Evolutionary conservation across 1,140 invertebrate genomes (phyloP).

Genomic region (Manduca sexta): DNA sequence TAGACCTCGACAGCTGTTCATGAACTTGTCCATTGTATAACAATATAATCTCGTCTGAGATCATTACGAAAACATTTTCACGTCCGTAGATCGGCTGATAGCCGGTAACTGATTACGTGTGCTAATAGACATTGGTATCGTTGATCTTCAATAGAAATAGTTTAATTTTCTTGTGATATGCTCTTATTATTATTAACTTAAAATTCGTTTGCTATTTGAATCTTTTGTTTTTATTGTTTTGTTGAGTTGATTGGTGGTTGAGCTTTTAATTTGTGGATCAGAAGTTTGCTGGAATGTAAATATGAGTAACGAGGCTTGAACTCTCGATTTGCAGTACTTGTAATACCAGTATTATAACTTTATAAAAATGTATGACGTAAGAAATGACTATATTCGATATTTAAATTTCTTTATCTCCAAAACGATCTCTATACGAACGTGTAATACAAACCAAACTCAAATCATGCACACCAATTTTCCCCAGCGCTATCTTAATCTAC

Average conservation of each 20-base stretch:
- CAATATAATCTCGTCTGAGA: slow-evolving; percentile 26
- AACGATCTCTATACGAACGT: slow-evolving; percentile 2
- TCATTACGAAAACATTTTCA: slow-evolving; percentile 40
- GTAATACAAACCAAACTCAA: slow-evolving; percentile 12
- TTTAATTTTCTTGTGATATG: no score
- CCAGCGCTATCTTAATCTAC: slow-evolving; percentile 33
- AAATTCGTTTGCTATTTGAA: no score
- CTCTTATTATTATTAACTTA: no score
- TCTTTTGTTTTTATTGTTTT: no score
- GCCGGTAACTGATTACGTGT: slow-evolving; percentile 6
- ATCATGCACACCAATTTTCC: slow-evolving; percentile 12
- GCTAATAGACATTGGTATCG: background rate
- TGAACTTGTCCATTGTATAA: slow-evolving; percentile 26
- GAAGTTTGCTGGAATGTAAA: no score
- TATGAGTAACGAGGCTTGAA: no score
- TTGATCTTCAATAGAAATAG: background rate
- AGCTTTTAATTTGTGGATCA: no score
- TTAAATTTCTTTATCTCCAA: background rate
- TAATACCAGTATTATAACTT: no score
- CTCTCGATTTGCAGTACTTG: no score
- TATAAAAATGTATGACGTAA: no score
- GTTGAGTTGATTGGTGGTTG: no score
- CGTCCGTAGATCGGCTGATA: slow-evolving; percentile 21
- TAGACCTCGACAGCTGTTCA: slow-evolving; percentile 12
- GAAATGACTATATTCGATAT: no score